phyloP scores from a whole-genome alignment of 2,888 invertebrate genomes.

The Scaptomyza flava region DNA sequence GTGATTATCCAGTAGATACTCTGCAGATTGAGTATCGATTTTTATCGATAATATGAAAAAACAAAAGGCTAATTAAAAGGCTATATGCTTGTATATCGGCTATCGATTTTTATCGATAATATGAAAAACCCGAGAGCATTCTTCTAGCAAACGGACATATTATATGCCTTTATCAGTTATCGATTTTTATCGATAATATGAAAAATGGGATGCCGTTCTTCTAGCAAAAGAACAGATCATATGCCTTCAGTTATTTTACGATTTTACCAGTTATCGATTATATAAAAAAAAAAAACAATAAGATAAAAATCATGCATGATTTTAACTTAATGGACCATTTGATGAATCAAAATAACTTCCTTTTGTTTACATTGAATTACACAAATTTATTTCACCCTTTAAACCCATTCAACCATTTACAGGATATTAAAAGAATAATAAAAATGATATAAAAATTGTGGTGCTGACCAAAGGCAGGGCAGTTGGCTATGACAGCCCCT shows the following conservation, averaged over 20 bases:
- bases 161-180: neutral
- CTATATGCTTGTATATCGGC: neutral
- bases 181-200: neutral
- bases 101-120: neutral
- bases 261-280: no score
- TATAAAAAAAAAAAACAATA: no score
- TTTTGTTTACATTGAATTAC: neutral
- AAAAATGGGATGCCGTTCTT: neutral
- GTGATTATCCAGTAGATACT: neutral
- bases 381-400: neutral
- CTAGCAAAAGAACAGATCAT: neutral
- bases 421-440: constrained; percentile 33
- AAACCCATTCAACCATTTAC: neutral
- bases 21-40: neutral
- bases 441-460: constrained; percentile 72
- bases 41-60: neutral
- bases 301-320: neutral
- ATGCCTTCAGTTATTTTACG: no score
- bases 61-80: no score
- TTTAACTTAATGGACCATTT: neutral
- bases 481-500: constrained; percentile 52
- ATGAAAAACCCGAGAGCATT: neutral
- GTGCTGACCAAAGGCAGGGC: constrained; percentile 43
- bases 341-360: neutral
- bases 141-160: no score